These are phyloP conservation scores for Lagorchestes hirsutus DNA, from an alignment of 2,797 vertebrate species.

Conservation along the genomic window DNA sequence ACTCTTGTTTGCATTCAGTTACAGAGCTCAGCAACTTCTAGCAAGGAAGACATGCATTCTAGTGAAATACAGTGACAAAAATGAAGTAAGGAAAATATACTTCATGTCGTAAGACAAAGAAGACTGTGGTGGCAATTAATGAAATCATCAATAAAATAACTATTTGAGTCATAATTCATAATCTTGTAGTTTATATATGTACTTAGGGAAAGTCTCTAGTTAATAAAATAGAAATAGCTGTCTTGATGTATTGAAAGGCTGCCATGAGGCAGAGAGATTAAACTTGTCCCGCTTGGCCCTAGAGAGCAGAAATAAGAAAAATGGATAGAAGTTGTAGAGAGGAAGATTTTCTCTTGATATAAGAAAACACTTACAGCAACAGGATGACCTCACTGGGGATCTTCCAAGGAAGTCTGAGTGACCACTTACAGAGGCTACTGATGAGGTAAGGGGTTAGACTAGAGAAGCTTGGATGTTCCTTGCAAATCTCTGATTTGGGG, in stretches of 20 bases:
- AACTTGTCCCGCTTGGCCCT: neutral
- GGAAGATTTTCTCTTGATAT: neutral
- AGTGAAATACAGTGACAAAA: slow-evolving; percentile 1
- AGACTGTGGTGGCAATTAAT: neutral
- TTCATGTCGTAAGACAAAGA: neutral
- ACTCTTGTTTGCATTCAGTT: neutral
- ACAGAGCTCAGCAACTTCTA: neutral
- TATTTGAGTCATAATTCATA: neutral
- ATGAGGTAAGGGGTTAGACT: neutral
- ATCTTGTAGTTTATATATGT: neutral
- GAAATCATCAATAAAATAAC: neutral
- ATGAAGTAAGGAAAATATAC: neutral
- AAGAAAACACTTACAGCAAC: neutral
- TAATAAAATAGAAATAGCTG: slow-evolving; percentile 6
- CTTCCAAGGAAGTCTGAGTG: neutral
- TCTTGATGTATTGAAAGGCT: neutral
- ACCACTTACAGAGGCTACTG: neutral
- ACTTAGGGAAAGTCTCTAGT: neutral
- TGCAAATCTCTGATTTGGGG: neutral
- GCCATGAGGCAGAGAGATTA: neutral
- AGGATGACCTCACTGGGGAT: neutral
- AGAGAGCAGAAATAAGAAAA: neutral
- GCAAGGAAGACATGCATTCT: neutral
- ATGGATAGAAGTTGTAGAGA: neutral
- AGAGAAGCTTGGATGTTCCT: neutral